phyloP scores from a whole-genome alignment of 2,797 vertebrate species.

The Poeciliopsis presidionis region DNA sequence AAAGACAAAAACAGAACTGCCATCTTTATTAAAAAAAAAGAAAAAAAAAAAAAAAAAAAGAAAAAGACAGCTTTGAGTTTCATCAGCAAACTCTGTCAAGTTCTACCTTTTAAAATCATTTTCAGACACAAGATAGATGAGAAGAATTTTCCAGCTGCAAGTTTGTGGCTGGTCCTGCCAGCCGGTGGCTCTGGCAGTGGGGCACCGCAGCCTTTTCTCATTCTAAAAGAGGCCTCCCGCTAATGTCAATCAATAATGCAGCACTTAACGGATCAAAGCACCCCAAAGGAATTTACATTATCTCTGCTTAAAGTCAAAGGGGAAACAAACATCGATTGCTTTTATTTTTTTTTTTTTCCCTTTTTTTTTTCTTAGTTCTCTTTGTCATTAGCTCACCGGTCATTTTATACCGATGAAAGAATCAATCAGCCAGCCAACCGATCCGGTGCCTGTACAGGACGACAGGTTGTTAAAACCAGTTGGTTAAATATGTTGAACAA shows the following conservation, averaged over 20 bases:
- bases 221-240: slow-evolving; percentile 65
- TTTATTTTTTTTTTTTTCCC: slow-evolving; percentile 34
- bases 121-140: slow-evolving; percentile 12
- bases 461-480: slow-evolving; percentile 48
- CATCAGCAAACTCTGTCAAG: neutral
- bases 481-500: slow-evolving; percentile 37
- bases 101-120: slow-evolving; percentile 20
- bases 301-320: slow-evolving; percentile 64
- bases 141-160: slow-evolving; percentile 20
- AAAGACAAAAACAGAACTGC: slow-evolving; percentile 7
- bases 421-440: slow-evolving; percentile 51
- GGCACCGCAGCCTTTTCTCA: slow-evolving; percentile 42
- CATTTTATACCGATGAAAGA: slow-evolving; percentile 60
- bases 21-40: slow-evolving; percentile 11
- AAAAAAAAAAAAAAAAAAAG: slow-evolving; percentile 1
- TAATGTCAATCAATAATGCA: slow-evolving; percentile 82
- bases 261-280: slow-evolving; percentile 77
- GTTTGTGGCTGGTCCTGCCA: slow-evolving; percentile 26
- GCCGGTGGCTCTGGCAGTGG: slow-evolving; percentile 16
- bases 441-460: slow-evolving; percentile 32
- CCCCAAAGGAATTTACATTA: slow-evolving; percentile 72
- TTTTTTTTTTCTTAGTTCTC: slow-evolving; percentile 44
- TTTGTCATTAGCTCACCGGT: slow-evolving; percentile 55
- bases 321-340: slow-evolving; percentile 57
- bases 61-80: slow-evolving; percentile 18